Conservation (phyloP, 2,113 vertebrate genomes). For the Oriolus oriolus region DNA sequence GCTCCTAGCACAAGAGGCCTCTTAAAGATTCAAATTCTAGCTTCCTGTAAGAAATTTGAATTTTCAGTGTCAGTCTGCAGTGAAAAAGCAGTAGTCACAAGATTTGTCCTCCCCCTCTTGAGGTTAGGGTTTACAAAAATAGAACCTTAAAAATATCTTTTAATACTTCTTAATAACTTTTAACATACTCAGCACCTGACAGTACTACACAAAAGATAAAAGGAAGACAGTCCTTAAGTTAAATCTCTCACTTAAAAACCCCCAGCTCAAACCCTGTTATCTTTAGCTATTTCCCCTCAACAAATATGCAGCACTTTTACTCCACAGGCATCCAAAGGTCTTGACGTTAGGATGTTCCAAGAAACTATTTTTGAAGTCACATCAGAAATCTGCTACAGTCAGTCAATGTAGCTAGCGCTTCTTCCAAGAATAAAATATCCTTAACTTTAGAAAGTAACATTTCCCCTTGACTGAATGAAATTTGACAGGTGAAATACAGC, state of each 20-base stretch:
- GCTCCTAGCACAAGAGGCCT: background rate
- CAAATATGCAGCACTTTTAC: background rate
- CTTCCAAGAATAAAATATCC: background rate
- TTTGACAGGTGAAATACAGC: background rate
- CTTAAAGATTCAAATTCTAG: background rate
- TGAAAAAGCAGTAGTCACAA: background rate
- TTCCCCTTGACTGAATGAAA: background rate
- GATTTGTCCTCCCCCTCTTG: background rate
- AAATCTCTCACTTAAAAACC: background rate
- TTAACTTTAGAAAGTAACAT: background rate
- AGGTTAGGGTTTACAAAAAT: background rate
- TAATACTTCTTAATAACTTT: background rate
- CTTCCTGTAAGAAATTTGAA: background rate
- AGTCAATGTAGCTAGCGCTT: background rate
- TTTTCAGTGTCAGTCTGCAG: background rate
- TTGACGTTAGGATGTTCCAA: background rate
- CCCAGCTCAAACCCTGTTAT: background rate
- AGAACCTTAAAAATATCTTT: background rate
- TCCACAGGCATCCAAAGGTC: background rate
- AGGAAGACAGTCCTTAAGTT: background rate
- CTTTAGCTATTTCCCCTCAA: background rate
- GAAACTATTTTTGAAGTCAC: background rate
- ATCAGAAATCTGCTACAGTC: background rate
- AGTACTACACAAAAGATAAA: background rate
- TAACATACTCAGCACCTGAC: fast-evolving